Evolutionary conservation across 2,797 vertebrate species (phyloP).

Genomic region (Mormyrus proboscirostris): DNA sequence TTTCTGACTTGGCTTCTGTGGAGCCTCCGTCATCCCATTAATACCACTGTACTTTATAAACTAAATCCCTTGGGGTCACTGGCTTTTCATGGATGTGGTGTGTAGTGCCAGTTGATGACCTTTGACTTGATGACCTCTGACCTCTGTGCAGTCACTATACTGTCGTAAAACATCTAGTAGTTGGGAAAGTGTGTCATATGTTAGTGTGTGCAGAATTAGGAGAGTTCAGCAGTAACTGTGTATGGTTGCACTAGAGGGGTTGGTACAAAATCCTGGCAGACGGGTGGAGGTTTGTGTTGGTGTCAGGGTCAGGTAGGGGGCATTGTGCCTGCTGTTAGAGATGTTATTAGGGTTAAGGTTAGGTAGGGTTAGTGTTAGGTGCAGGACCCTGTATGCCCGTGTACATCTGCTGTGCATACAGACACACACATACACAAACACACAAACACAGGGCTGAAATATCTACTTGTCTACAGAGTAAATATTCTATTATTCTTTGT

Average conservation of each 20-base stretch:
- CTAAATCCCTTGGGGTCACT: neutral
- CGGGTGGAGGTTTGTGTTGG: neutral
- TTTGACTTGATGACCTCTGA: neutral
- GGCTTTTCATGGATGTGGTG: neutral
- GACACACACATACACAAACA: neutral
- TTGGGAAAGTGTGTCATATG: neutral
- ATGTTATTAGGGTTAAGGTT: neutral
- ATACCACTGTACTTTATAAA: neutral
- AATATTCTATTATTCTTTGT: slow-evolving; percentile 18
- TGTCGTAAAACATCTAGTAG: neutral
- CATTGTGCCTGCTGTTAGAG: neutral
- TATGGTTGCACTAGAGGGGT: neutral
- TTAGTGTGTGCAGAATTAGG: neutral
- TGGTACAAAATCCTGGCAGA: neutral
- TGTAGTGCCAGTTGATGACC: neutral
- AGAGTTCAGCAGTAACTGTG: neutral
- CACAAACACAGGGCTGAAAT: neutral
- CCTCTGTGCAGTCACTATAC: neutral
- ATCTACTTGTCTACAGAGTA: neutral
- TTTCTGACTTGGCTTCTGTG: neutral
- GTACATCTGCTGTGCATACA: neutral
- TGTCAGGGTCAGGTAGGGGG: neutral
- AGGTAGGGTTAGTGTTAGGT: neutral
- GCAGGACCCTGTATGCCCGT: neutral
- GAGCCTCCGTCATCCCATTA: neutral